Evolutionary conservation across 1,140 invertebrate genomes (phyloP), one percentile per base, ranked within the genome.

Genomic region (Choristoneura fumiferana): DNA sequence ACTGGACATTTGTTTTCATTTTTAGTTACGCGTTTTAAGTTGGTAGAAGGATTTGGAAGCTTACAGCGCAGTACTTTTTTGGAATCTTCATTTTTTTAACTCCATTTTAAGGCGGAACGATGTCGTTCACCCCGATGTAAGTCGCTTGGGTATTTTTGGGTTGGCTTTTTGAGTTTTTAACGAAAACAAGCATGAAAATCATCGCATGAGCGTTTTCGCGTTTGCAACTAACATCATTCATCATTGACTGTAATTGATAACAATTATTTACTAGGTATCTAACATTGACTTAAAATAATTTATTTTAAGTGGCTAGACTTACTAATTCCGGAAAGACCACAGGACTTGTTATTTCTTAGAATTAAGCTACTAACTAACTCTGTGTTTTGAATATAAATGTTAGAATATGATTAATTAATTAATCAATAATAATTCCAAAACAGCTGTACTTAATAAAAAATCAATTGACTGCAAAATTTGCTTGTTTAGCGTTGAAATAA

Each of bases 81-180:
- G 22, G 43, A 22, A 12, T 66, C 67, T 64, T 55, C 60, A 40
- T 62, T 39, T 56, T n/a, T 55, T 43, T 69, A 64, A 62, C 39
- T 63, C 60, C 56, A 62, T 66, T 60, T 57, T 62, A 22, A 55
- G 49, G 37, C 49, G 65, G 63, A 65, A 74, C 60, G 63, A 86
- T 86, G 83, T 81, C 83, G 63, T 86, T 86, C 78, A 84, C 81
- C 75, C 65, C 81, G n/a, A 80, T 84, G 83, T 86, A 86, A 86
- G 83, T 84, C 58, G 70, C 67, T 73, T 74, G 57, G 65, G 36
- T 57, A 43, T 70, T 67, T n/a, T 66, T 68, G 35, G 22, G 35
- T 43, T 12, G 14, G 49, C 14, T 9, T 62, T 54, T 39, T 62
- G 61, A 36, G 13, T n/a, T 54, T 34, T 52, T 56, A 10, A 18